phyloP scores from a whole-genome alignment of 2,888 invertebrate species.

The Epinotia nisella region DNA sequence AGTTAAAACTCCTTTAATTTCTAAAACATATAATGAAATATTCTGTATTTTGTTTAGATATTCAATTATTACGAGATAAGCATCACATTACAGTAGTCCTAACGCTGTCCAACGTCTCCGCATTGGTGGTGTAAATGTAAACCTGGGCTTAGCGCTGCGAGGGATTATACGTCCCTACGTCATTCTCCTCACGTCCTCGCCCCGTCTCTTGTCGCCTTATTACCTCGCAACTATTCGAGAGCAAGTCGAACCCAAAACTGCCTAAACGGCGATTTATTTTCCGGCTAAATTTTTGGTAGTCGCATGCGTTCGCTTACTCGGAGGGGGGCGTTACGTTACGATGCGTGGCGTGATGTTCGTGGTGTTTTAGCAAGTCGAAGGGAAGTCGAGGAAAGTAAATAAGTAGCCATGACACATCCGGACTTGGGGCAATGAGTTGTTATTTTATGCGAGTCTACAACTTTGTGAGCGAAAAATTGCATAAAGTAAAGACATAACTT shows the following conservation, averaged over 20 bases:
- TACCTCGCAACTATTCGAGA: conserved; percentile 71
- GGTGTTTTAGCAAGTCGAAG: conserved; percentile 16
- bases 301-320: conserved; percentile 25
- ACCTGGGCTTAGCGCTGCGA: conserved; percentile 64
- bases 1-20: too few relatives aligned
- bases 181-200: conserved; percentile 75
- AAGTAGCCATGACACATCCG: conserved; percentile 8
- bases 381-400: not conserved
- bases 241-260: conserved; percentile 47
- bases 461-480: not conserved
- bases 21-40: too few relatives aligned
- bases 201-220: conserved; percentile 75
- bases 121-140: conserved; percentile 59
- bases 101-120: conserved; percentile 49
- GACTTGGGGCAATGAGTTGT: not conserved
- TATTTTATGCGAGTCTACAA: not conserved
- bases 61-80: not conserved
- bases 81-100: conserved; percentile 14
- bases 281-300: conserved; percentile 44
- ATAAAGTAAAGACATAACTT: not conserved
- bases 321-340: conserved; percentile 8
- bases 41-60: not conserved
- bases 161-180: conserved; percentile 67
- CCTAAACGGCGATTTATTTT: conserved; percentile 47
- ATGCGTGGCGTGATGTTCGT: not conserved